phyloP scores from a whole-genome alignment of 2,797 vertebrate genomes.

The Saguinus oedipus region DNA sequence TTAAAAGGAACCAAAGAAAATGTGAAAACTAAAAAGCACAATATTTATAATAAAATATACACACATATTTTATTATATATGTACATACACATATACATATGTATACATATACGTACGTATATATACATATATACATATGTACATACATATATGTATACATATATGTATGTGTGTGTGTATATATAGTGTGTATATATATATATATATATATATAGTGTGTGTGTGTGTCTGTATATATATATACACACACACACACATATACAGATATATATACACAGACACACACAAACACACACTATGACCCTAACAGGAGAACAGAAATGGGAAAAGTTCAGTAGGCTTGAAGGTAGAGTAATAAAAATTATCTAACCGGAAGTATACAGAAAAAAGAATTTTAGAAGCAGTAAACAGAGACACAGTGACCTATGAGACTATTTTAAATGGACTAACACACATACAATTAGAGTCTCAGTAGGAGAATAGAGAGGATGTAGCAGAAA shows the following conservation, averaged over 20 bases:
- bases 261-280: background rate
- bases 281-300: background rate
- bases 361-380: background rate
- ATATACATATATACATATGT: no score
- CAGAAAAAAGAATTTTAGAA: background rate
- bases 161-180: background rate
- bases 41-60: slow-evolving; percentile 31
- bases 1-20: background rate
- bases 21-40: background rate
- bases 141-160: no score
- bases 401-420: background rate
- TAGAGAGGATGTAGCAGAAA: background rate
- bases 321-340: background rate
- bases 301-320: background rate
- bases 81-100: no score
- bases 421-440: slow-evolving; percentile 18
- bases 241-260: background rate
- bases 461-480: background rate
- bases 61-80: no score
- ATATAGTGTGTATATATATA: no score
- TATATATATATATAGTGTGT: no score
- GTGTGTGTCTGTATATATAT: no score
- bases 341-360: background rate
- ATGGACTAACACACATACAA: slow-evolving; percentile 23
- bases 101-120: no score